Base-by-base conservation (phyloP, 2,797 vertebrate species). In the Chrosomus eos region DNA sequence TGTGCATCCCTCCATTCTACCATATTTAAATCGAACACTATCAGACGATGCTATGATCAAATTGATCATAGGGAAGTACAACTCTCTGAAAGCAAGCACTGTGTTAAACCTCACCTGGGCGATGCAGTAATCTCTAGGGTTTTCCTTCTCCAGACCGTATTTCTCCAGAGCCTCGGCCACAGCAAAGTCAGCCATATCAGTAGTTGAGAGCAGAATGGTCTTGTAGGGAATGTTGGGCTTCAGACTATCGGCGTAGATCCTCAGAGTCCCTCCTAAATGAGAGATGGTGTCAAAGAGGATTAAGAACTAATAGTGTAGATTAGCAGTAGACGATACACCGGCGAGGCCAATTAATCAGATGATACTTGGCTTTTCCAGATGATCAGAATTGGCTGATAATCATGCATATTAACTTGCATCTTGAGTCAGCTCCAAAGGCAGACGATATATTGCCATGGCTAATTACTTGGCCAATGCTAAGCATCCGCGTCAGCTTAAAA, bases 221-320 rank as follows among this genome's bases (percentile, higher is more conserved):
- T 99, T 99, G 88, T 99, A 99, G 0, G 98, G 98, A 91, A 99
- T 99, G 93, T 99, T 99, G 88, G 98, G 98, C 92, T 97, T 98
- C 90, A 99, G 95, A 87, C 98, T 99, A 91, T 99, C 98, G 0
- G 98, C 98, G 55, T 99, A 99, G 89, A 99, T 99, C 86, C 97
- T 94, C 89, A 99, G 82, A 0, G 98, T 99, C 23, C 98, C 98
- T 89, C 98, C 98, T 99, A 88, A 40, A 90, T 91, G 90, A 79
- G 21, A 51, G 13, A 62, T 19, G 14, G 14, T 26, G 38, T 43
- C 6, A 26, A 62, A 73, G 53, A 72, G 7, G 16, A 51, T 45
- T 31, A 60, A 60, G 11, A 72, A n/a, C 28, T n/a, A 80, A 36
- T 7, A 67, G 28, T 53, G 31, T 68, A 33, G 45, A 51, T 80